Conservation (phyloP, 1,140 invertebrate species). For the Neotoxoptera formosana region DNA sequence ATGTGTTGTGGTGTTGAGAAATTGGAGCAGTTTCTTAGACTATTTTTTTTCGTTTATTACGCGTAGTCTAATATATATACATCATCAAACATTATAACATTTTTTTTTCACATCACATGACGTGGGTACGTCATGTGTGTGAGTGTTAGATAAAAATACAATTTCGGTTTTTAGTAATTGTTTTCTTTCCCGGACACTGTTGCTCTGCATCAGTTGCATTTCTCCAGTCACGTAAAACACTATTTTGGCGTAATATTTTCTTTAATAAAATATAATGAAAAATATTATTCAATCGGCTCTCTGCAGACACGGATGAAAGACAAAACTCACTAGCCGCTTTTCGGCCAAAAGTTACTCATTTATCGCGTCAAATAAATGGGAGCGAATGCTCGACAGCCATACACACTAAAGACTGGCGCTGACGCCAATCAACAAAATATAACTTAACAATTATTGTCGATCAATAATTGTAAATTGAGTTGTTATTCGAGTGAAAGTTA, state of each 20-base stretch:
- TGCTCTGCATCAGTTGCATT: background rate
- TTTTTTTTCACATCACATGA: background rate
- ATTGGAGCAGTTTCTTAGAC: background rate
- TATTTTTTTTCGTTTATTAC: background rate
- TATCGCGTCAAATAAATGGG: background rate
- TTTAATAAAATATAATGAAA: background rate
- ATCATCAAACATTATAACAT: background rate
- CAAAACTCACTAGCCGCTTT: background rate
- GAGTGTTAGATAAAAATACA: background rate
- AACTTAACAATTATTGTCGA: background rate
- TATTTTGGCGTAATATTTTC: background rate
- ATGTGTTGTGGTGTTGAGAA: conserved; percentile 10
- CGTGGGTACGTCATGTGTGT: background rate
- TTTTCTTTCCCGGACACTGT: background rate
- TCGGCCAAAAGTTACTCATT: background rate
- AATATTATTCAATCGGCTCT: background rate
- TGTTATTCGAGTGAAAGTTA: background rate
- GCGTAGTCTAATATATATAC: background rate
- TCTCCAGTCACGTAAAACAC: background rate
- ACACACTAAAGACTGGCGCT: no score
- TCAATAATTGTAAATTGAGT: background rate
- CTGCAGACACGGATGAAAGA: background rate
- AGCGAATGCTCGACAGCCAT: background rate
- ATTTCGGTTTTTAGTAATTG: conserved; percentile 22
- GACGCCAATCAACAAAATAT: background rate